phyloP scores from a whole-genome alignment of 2,797 vertebrate genomes.

The Gymnocypris eckloni region DNA sequence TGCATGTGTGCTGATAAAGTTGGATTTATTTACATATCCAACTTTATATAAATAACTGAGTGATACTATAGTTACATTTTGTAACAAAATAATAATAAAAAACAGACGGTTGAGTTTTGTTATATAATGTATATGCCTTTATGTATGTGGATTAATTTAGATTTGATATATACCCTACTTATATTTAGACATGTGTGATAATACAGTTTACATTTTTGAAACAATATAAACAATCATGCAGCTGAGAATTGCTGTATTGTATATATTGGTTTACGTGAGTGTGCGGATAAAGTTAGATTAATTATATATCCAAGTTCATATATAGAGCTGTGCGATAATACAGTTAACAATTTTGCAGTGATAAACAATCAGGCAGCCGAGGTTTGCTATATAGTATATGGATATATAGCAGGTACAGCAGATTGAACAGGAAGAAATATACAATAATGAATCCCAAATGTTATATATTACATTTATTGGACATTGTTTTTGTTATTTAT shows the following conservation, averaged over 20 bases:
- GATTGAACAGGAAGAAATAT: not conserved
- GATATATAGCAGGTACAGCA: not conserved
- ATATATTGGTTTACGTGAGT: not conserved
- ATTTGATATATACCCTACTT: not conserved
- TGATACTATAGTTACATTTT: not conserved
- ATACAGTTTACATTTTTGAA: not conserved
- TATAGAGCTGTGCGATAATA: not conserved
- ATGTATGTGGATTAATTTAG: not conserved
- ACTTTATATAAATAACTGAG: not conserved
- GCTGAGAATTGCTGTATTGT: not conserved
- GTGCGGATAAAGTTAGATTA: not conserved
- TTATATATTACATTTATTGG: not conserved
- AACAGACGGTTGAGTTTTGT: not conserved
- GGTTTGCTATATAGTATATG: not conserved
- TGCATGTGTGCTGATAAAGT: not conserved
- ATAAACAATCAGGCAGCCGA: not conserved
- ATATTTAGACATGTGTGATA: not conserved
- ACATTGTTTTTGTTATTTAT: slow-evolving; percentile 15
- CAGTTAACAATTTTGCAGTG: not conserved
- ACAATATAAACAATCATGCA: not conserved
- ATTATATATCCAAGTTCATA: not conserved
- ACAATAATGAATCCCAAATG: not conserved
- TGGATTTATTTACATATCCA: not conserved
- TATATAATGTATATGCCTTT: not conserved
- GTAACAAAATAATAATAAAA: not conserved